Percentiles rank a stretch among this genome's conserved stretches.
Conservation (phyloP, 2,797 vertebrate genomes). For the Smutsia temminckii region DNA sequence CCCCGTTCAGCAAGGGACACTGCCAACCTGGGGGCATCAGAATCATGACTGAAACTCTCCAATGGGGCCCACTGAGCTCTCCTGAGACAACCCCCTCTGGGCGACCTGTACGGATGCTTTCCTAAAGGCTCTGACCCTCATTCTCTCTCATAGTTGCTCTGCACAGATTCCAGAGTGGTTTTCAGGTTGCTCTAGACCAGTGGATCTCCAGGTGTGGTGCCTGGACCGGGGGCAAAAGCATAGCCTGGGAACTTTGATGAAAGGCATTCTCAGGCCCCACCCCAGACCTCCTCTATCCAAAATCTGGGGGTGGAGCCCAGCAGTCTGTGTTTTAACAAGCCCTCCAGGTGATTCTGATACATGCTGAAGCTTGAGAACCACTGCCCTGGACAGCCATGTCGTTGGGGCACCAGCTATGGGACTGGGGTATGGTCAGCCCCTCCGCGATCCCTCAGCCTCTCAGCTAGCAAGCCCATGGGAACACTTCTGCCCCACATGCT, state of each 20-base stretch:
- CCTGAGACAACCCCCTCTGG: no score
- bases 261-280: conserved; percentile 62
- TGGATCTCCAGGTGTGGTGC: conserved; percentile 12
- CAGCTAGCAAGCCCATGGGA: not conserved
- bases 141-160: not conserved
- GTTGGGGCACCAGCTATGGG: not conserved
- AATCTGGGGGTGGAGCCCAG: not conserved
- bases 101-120: not conserved
- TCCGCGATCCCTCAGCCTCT: not conserved
- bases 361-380: not conserved
- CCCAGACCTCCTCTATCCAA: conserved; percentile 49
- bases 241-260: not conserved
- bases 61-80: not conserved
- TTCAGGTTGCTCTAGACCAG: not conserved
- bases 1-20: not conserved
- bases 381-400: not conserved
- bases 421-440: accelerated
- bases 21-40: no score
- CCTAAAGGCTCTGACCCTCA: not conserved
- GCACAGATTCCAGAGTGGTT: not conserved
- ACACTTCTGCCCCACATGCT: not conserved
- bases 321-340: not conserved
- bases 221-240: not conserved
- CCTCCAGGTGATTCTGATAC: not conserved
- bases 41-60: not conserved